Base-by-base conservation (phyloP, 2,888 invertebrate genomes). In the Hydraecia micacea region DNA sequence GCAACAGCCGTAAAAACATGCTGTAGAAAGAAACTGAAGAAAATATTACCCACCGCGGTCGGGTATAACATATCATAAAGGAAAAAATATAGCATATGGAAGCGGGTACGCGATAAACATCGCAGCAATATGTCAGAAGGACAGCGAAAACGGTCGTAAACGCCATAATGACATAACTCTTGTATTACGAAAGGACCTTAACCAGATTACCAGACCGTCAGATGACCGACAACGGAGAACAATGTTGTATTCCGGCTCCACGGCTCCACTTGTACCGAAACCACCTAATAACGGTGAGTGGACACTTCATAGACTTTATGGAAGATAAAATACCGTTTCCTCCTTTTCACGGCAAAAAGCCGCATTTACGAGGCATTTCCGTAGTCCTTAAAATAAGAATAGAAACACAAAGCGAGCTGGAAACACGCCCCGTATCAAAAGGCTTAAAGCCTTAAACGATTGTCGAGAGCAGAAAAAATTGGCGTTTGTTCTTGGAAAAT, bases 131-230 rank as follows among this genome's bases (percentile, higher is more conserved):
- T 91, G 92, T 92, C 90, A 90, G 90, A 86, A 80, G 85, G 88
- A 86, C 91, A 88, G 89, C 89, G 89, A 89, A 87, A 92, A 91
- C 88, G 90, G 90, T 91, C 91, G 91, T 91, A 91, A 92, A 90
- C 90, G 90, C 83, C 87, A 85, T 91, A 90, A 91, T 88, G 86
- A 80, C 83, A 89, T 93, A 91, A 91, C 83, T 87, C 87, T 86
- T 84, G 88, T 90, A 87, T 87, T 87, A 89, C 80, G 82, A 70
- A 72, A 91, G 91, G 82, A 87, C 90, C 88, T 88, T 91, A 91
- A 91, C 89, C 90, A 90, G 90, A 93, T 93, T 92, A 93, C 89
- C 84, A 86, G 86, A 80, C 86, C 86, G 86, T 85, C 62, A 88
- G 89, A 91, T 91, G 89, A 85, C 86, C 87, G 83, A 83, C 65